Base-by-base conservation (phyloP, 1,140 invertebrate species). In the Macrosteles quadrilineatus region DNA sequence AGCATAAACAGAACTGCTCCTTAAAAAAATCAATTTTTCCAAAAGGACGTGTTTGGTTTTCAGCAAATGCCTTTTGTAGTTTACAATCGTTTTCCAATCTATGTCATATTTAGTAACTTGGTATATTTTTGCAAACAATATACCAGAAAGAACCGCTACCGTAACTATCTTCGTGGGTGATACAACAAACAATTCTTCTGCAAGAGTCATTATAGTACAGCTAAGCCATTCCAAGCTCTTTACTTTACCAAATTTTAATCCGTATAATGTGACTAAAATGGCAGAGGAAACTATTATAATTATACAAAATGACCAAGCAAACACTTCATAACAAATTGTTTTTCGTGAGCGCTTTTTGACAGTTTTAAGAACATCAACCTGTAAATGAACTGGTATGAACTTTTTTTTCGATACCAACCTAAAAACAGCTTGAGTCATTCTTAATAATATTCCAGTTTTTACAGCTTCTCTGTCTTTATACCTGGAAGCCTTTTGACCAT, bases 151-250 rank as follows among this genome's bases (percentile, higher is more conserved):
- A 6, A 23, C 47, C n/a, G 47, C 17, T 50, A 50, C 3, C 4
- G 47, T 19, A 50, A 50, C n/a, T 3, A 50, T 50, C n/a, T 50
- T 50, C n/a, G n/a, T 50, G 4, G 47, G 47, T 6, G 47, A 19
- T 23, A n/a, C n/a, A 9, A 50, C 3, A 50, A 50, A 50, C 6
- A 50, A 11, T 23, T 19, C 21, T n/a, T 50, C 17, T 50, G 3
- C 17, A 50, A 50, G 3, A 11, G 17, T 4, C 17, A 50, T 19
- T 19, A 23, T 50, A 19, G 3, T 19, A 50, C 6, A 19, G n/a
- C 17, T 50, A 4, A 50, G n/a, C 47, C 47, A 50, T 23, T 50
- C 17, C n/a, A 50, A 50, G n/a, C 47, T 50, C n/a, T 50, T 50
- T 6, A 50, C 47, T 50, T 50, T 50, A 11, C 47, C 47, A 50